Evolutionary conservation across 2,113 vertebrate genomes (phyloP).

Genomic region (Atractosteus spatula): DNA sequence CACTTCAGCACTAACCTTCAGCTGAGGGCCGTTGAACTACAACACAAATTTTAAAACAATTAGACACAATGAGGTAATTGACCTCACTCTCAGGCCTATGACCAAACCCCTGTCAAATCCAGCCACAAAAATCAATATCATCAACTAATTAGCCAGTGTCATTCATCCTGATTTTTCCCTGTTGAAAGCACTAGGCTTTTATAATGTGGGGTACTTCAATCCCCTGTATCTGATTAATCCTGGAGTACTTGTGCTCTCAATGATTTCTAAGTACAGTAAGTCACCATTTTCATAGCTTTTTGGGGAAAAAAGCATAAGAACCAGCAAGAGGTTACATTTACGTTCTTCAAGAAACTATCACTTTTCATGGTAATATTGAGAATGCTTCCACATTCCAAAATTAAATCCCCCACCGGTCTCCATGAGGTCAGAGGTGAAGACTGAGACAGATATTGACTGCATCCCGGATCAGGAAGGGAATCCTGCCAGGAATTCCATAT

Average conservation of each 20-base stretch:
- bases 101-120: neutral
- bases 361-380: slow-evolving; percentile 36
- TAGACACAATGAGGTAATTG: neutral
- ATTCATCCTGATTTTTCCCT: neutral
- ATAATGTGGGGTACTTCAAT: neutral
- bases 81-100: slow-evolving; percentile 1
- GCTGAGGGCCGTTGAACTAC: slow-evolving; percentile 1
- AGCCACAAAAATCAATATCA: slow-evolving; percentile 16
- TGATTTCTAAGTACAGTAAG: slow-evolving; percentile 16
- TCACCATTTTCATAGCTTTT: slow-evolving; percentile 20
- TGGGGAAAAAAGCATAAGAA: slow-evolving; percentile 12
- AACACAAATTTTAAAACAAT: slow-evolving; percentile 10
- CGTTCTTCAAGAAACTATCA: neutral
- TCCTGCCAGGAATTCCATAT: neutral
- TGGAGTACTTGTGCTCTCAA: slow-evolving; percentile 5
- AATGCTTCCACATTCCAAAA: slow-evolving; percentile 36
- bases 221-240: slow-evolving; percentile 6
- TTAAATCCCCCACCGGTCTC: slow-evolving; percentile 39
- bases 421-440: slow-evolving; percentile 30
- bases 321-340: slow-evolving; percentile 26
- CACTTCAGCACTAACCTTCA: neutral
- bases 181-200: neutral
- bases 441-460: slow-evolving; percentile 8
- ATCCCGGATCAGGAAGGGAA: neutral
- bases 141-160: slow-evolving; percentile 14